Base-by-base conservation (phyloP, 2,888 invertebrate genomes). In the Agrochola litura region DNA sequence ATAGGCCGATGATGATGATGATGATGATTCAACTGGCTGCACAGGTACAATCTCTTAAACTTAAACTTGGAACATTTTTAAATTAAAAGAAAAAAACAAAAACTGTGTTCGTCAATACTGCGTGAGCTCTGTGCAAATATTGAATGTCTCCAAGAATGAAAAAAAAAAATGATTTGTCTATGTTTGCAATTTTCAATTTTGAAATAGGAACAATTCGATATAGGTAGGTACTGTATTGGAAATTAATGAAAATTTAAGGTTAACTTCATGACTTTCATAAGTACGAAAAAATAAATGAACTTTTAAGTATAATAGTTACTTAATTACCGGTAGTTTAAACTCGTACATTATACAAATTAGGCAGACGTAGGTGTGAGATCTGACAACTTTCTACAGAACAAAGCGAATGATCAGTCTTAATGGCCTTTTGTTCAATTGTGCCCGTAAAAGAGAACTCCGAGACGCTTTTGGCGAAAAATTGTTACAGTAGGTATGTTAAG, bases 341-440 rank as follows among this genome's bases (percentile, higher is more conserved):
- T 43, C n/a, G 49, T 69, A 70, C 64, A 77, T 78, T 72, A 79
- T 72, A 76, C 75, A 82, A 78, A 85, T 85, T 80, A 84, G 86
- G 52, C 84, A 76, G 65, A 72, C 75, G 19, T 66, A 85, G 72
- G 81, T 89, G 89, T 89, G 90, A 87, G 88, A 89, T 79, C 81
- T 81, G 77, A 80, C 75, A 75, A 90, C 92, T 92, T 92, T 92
- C 93, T 88, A 90, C 88, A 77, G 81, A 90, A 90, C 91, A 89
- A 90, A 90, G 89, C 82, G 66, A 80, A 83, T 87, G 81, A 89
- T 85, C 88, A 81, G 89, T 89, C 69, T 85, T 86, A 89, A 89
- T 86, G 75, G 84, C 85, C 90, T 90, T 90, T 91, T 89, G 89
- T 90, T 89, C 87, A 85, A 81, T 86, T 87, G 73, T 65, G 65